Percentiles rank a stretch among this genome's conserved stretches.
phyloP scores from a whole-genome alignment of 2,888 invertebrate species.

The Boloria euphrosyne region DNA sequence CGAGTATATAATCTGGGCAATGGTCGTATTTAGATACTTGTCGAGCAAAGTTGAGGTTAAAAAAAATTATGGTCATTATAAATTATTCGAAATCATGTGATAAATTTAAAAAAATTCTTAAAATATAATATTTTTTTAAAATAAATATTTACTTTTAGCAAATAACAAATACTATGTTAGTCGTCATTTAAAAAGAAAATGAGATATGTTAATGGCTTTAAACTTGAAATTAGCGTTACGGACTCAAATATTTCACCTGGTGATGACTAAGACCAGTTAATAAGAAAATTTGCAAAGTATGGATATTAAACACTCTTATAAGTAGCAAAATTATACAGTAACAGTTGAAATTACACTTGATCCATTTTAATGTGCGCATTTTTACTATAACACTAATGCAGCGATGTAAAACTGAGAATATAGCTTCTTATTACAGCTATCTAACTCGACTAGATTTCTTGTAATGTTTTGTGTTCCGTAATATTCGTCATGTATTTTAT shows the following conservation, averaged over 20 bases:
- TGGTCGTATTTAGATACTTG: too few species aligned
- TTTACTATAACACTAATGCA: not conserved
- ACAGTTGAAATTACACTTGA: constrained; percentile 1
- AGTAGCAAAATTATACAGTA: constrained; percentile 4
- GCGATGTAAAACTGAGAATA: not conserved
- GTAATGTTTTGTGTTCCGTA: too few species aligned
- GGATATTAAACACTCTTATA: constrained; percentile 3
- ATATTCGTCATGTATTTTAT: not conserved
- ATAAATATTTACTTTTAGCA: too few species aligned
- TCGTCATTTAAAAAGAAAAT: too few species aligned
- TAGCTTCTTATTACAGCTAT: not conserved
- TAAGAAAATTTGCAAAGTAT: constrained; percentile 7
- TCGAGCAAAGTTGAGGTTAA: too few species aligned
- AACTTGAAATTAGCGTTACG: not conserved
- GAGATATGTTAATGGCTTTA: too few species aligned
- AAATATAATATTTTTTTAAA: too few species aligned
- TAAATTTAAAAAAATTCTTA: too few species aligned
- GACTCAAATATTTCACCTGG: not conserved
- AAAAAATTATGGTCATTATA: too few species aligned
- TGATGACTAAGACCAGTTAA: not conserved
- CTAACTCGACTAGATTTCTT: not conserved
- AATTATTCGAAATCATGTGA: too few species aligned
- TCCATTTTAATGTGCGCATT: not conserved
- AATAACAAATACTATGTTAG: too few species aligned
- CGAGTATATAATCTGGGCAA: too few species aligned